phyloP scores from a whole-genome alignment of 2,113 vertebrate genomes.

The Peromyscus leucopus region DNA sequence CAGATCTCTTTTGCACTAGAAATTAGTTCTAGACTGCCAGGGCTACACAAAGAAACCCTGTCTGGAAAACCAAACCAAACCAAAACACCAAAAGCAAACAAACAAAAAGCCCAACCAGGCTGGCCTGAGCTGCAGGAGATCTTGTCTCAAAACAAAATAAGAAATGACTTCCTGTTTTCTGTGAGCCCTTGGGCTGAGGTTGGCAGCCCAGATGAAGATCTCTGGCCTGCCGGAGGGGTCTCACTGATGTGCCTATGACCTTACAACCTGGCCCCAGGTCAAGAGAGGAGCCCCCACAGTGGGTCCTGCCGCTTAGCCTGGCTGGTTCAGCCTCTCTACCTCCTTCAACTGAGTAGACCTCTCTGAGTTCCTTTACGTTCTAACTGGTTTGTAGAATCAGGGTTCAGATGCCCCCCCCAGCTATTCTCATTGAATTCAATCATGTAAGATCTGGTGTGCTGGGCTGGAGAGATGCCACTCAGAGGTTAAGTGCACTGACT shows the following conservation, averaged over 20 bases:
- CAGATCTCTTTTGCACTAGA: too few relatives aligned
- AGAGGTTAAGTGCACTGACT: too few relatives aligned
- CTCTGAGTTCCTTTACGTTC: neutral
- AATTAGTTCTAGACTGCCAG: neutral
- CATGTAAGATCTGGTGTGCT: neutral
- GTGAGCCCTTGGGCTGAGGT: neutral
- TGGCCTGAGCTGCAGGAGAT: neutral
- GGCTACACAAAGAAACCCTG: neutral
- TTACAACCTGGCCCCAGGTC: neutral
- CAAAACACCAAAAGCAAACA: neutral
- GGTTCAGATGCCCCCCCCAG: neutral
- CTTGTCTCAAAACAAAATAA: neutral
- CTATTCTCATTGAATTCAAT: neutral
- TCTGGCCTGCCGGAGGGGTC: too few relatives aligned
- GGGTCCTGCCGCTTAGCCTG: neutral
- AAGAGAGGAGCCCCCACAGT: neutral
- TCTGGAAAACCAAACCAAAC: too few relatives aligned
- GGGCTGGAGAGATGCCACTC: neutral
- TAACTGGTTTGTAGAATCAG: too few relatives aligned
- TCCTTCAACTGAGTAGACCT: too few relatives aligned
- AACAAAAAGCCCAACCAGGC: neutral
- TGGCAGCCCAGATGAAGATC: neutral
- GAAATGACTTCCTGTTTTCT: neutral
- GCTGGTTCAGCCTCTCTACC: too few relatives aligned
- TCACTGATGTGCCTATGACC: neutral